Conservation (phyloP, 1,140 invertebrate species). For the Tenebrio molitor region DNA sequence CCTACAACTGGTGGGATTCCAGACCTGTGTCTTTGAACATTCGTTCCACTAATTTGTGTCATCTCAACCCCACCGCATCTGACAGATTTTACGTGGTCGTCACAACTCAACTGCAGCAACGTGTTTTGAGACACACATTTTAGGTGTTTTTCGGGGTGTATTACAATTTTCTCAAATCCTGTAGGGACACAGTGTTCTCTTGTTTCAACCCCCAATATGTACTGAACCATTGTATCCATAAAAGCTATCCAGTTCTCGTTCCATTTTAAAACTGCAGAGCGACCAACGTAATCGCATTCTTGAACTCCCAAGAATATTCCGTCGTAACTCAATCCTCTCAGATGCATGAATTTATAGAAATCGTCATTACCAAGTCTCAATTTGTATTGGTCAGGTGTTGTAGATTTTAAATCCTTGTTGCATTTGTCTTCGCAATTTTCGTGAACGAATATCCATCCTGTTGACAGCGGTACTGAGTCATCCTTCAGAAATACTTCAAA, state of each 20-base stretch:
- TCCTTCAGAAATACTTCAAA: conserved; percentile 45
- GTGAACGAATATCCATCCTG: conserved; percentile 1
- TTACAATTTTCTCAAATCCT: conserved; percentile 31
- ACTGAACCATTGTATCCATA: conserved; percentile 42
- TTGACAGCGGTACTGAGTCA: not conserved
- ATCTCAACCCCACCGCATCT: conserved; percentile 91
- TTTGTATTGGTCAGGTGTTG: conserved; percentile 57
- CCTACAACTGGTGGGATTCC: too few species aligned
- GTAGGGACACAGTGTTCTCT: conserved; percentile 31
- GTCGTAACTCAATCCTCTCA: conserved; percentile 43
- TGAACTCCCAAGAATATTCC: conserved; percentile 3
- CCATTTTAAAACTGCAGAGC: conserved; percentile 42
- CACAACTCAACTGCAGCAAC: conserved; percentile 42
- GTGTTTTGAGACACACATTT: not conserved
- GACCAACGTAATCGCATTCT: conserved; percentile 15
- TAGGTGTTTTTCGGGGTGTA: conserved; percentile 41
- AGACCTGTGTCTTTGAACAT: too few species aligned
- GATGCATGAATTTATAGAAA: conserved; percentile 42
- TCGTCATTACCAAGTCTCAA: conserved; percentile 12
- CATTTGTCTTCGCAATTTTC: not conserved
- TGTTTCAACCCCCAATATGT: conserved; percentile 10
- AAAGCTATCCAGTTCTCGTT: conserved; percentile 42
- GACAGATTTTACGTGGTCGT: conserved; percentile 75
- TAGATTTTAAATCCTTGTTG: conserved; percentile 59
- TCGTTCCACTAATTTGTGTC: too few species aligned